Conservation (phyloP, 1,140 invertebrate genomes). For the Cydia amplana region DNA sequence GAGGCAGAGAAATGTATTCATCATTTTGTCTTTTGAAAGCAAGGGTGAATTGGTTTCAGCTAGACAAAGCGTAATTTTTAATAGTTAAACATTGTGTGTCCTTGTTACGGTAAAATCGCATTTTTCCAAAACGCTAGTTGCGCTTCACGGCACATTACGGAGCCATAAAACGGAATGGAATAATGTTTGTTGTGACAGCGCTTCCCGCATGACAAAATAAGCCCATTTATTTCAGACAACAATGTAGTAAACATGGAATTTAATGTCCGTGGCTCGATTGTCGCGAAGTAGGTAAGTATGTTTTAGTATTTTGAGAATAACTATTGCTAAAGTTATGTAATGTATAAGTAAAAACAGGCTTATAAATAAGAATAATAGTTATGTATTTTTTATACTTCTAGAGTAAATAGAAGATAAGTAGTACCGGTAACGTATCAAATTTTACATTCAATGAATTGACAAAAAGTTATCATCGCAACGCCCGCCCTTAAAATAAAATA, state of each 20-base stretch:
- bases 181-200: slow-evolving; percentile 77
- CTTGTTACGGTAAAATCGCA: slow-evolving; percentile 61
- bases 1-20: neutral
- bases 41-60: neutral
- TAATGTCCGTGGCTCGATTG: slow-evolving; percentile 63
- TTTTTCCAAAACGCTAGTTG: slow-evolving; percentile 60
- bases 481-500: too few relatives aligned
- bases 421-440: too few relatives aligned
- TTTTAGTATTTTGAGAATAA: slow-evolving; percentile 47
- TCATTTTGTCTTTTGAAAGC: neutral
- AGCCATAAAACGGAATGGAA: slow-evolving; percentile 74
- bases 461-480: too few relatives aligned
- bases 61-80: slow-evolving; percentile 19
- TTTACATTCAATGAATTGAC: too few relatives aligned
- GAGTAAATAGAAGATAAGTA: too few relatives aligned
- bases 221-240: slow-evolving; percentile 70
- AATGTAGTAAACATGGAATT: slow-evolving; percentile 68
- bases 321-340: neutral
- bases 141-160: slow-evolving; percentile 69
- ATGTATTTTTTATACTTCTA: neutral
- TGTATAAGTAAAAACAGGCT: neutral
- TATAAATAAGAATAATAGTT: neutral
- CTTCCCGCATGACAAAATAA: slow-evolving; percentile 70
- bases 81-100: slow-evolving; percentile 55
- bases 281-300: slow-evolving; percentile 41